Base-by-base conservation (phyloP, 2,888 invertebrate genomes). In the Drosophila greeni region DNA sequence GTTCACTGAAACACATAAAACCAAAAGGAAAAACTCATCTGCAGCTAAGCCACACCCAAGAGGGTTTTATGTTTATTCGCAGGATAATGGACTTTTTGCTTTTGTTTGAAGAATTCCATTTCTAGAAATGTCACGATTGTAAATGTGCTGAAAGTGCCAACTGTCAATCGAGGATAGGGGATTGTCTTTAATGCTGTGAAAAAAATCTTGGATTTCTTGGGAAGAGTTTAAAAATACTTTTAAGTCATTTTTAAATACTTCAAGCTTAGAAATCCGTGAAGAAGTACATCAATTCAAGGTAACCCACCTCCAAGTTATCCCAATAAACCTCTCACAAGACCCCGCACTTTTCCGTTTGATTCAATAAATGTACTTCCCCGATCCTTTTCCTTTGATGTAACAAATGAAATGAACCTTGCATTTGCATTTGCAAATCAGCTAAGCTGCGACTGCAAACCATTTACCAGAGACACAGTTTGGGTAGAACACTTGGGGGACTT, bases 11-110 rank as follows among this genome's bases (percentile, higher is more conserved):
- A 26, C 4, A 34, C 34, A 43, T 20, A 58, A 43, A 53, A 39
- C 34, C 11, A 39, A 39, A 42, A 36, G 60, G 8, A 40, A 14
- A 48, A 59, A 61, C 66, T 71, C 66, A 70, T 62, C 57, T 75
- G 68, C 47, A 49, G 68, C 56, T 68, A 53, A 49, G 57, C 39
- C 54, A 43, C 57, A 16, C 53, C 49, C 58, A 36, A 52, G 42
- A 42, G 31, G 34, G 31, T 36, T 60, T 60, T 11, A 56, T 56
- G 23, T 60, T 43, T 43, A 60, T 51, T 49, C 34, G n/a, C 49
- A 14, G 23, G 37, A 29, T 40, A 53, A 66, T 48, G 58, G 36
- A 48, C 23, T 56, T 33, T 24, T 23, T 48, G 14, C 29, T 43
- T 31, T 45, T 58, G 36, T 51, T 37, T 47, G 12, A 51, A 11